Evolutionary conservation across 2,888 invertebrate species (phyloP).

Genomic region (Trissolcus brochymenae): DNA sequence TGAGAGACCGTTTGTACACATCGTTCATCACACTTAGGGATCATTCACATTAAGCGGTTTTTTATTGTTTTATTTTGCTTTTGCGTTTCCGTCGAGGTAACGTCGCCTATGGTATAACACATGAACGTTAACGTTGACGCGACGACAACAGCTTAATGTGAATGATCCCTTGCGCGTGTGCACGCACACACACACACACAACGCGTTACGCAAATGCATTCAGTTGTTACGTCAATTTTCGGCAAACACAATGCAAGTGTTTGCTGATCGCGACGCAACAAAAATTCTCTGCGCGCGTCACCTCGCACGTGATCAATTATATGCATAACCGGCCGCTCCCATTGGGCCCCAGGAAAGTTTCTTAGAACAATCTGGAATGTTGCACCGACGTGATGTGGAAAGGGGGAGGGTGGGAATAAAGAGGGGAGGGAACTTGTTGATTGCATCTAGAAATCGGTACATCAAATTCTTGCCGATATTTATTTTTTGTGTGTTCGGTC

Average conservation of each 20-base stretch:
- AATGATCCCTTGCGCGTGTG: too few species aligned
- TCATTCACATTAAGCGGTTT: too few species aligned
- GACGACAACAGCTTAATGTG: too few species aligned
- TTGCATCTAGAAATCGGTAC: too few species aligned
- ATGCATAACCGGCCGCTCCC: conserved; percentile 13
- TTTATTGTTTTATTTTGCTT: too few species aligned
- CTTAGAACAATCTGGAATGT: conserved; percentile 16
- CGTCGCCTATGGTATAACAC: too few species aligned
- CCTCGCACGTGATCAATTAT: conserved; percentile 35
- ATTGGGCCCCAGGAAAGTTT: conserved; percentile 23
- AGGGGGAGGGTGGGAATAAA: too few species aligned
- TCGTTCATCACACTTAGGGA: conserved; percentile 53
- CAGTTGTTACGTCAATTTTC: conserved; percentile 54
- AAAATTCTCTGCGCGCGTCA: conserved; percentile 26
- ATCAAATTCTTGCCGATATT: too few species aligned
- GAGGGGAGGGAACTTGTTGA: too few species aligned
- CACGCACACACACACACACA: conserved; percentile 33
- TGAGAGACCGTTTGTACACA: conserved; percentile 37
- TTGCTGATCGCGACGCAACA: conserved; percentile 21
- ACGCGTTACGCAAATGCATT: conserved; percentile 54
- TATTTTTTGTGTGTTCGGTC: too few species aligned
- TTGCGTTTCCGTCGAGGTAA: too few species aligned
- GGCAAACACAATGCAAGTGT: conserved; percentile 45
- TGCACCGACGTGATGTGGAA: not conserved
- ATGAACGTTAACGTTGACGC: too few species aligned